Evolutionary conservation across 2,113 vertebrate species (phyloP).

Genomic region (Diphyllodes magnificus): DNA sequence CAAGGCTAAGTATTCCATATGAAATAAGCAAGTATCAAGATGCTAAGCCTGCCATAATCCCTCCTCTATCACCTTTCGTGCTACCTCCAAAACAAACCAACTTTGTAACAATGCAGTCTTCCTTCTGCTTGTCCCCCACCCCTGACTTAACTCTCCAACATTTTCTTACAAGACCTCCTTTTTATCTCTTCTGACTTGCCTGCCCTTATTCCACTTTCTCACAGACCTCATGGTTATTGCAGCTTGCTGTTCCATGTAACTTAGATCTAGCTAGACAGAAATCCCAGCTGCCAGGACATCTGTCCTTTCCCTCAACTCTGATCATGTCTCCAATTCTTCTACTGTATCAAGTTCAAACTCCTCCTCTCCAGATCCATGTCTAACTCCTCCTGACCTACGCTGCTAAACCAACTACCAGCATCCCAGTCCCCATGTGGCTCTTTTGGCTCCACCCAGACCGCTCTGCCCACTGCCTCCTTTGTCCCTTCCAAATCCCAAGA

Average conservation of each 20-base stretch:
- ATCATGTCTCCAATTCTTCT: background rate
- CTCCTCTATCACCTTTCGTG: background rate
- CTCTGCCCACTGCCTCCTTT: background rate
- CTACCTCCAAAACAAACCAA: background rate
- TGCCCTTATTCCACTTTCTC: background rate
- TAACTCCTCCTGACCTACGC: background rate
- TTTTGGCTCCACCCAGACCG: background rate
- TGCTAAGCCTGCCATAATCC: background rate
- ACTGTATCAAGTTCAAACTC: background rate
- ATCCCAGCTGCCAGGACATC: background rate
- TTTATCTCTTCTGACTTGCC: background rate
- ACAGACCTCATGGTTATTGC: background rate
- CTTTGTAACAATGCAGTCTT: background rate
- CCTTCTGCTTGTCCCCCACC: background rate
- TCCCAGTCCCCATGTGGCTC: background rate
- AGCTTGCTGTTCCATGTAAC: background rate
- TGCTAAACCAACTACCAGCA: background rate
- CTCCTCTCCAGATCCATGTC: background rate
- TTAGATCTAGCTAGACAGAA: background rate
- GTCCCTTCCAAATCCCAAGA: background rate
- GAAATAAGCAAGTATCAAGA: background rate
- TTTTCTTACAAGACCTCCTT: background rate
- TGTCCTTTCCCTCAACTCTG: slow-evolving; percentile 13
- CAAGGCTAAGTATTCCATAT: background rate
- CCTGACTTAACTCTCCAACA: background rate